Base-by-base conservation (phyloP, 2,888 invertebrate genomes). In the Embidobia sp. region DNA sequence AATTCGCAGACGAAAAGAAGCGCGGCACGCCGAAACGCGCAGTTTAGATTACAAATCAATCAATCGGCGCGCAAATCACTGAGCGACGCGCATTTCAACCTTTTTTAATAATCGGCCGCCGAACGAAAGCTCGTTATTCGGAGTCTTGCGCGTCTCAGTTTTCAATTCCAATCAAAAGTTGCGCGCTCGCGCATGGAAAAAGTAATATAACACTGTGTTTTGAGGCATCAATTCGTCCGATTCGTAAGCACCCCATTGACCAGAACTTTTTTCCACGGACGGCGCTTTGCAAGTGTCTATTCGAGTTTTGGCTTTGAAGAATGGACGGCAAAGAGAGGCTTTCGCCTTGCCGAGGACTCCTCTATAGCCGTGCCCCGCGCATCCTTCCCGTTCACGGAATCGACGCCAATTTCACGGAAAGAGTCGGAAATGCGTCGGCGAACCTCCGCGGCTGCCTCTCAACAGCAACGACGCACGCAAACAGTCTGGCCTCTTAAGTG, bases 281-380 rank as follows among this genome's bases (percentile, higher is more conserved):
- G 66, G 35, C 67, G 79, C 77, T 75, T 77, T 75, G 74, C 67
- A 67, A 77, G 79, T 79, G 74, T 75, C 79, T 75, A 72, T 77
- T 75, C 75, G 79, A 64, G 75, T 63, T 75, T 67, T 77, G 57
- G 73, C 79, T 79, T 79, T 79, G 79, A 79, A 75, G 75, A 55
- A 67, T 79, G 67, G 61, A 64, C 75, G 61, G 55, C 49, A 67
- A 79, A 79, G 70, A 69, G 72, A 69, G 15, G 46, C 70, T 70
- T 66, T 73, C 61, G 49, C 70, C 72, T 55, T 76, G 51, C 55
- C 63, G 49, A 53, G 53, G 40, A 66, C 66, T 57, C 6, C 48
- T 48, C 40, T 63, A 40, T 67, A 57, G 66, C 31, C 31, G 59
- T 49, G 59, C 63, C 63, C 72, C 57, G 48, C 46, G 53, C 67